Base-by-base conservation (phyloP, 2,113 vertebrate genomes). In the Bubo scandiacus region DNA sequence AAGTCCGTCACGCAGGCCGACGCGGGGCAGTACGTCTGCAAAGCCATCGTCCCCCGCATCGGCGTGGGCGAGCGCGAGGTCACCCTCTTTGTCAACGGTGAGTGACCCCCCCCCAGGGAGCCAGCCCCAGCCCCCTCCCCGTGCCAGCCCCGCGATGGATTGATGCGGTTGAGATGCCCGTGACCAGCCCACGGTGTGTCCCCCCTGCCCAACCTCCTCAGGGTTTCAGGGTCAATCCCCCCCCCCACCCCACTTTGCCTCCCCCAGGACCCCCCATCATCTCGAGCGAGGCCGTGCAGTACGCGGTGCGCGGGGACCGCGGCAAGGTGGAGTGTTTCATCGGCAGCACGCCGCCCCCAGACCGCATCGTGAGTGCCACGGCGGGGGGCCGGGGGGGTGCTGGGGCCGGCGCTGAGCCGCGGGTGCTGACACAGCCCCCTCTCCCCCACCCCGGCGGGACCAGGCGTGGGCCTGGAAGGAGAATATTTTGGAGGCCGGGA, bases 391-490 rank as follows among this genome's bases (percentile, higher is more conserved):
- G 3, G 13, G 26, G 70, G 18, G 8, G 4, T 10, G 26, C 40
- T 6, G 2, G 36, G 8, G 18, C 43, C 16, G 43, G 43, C 10
- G 5, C 32, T 1, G 38, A 63, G 67, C 49, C 21, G 27, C 1
- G 2, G 63, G 25, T 27, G 34, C 72, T 83, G 61, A 90, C 6
- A 1, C 65, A 18, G 25, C 29, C 55, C 22, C 42, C 55, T 10
- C 10, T n/a, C n/a, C 19, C 58, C 58, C 58, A 15, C 10, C 43
- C 13, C 45, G 20, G 23, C 0, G 23, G 54, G 29, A 5, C 13
- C 95, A 96, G 99, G 99, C 99, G 2, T 99, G 99, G 99, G 99
- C 99, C 1, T 99, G 99, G 99, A 99, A 99, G 96, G 99, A 99
- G 97, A 99, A 99, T 61, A 98, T 99, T 55, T 96, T 99, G 98